phyloP scores from a whole-genome alignment of 1,140 invertebrate species.

The Lycorma delicatula region DNA sequence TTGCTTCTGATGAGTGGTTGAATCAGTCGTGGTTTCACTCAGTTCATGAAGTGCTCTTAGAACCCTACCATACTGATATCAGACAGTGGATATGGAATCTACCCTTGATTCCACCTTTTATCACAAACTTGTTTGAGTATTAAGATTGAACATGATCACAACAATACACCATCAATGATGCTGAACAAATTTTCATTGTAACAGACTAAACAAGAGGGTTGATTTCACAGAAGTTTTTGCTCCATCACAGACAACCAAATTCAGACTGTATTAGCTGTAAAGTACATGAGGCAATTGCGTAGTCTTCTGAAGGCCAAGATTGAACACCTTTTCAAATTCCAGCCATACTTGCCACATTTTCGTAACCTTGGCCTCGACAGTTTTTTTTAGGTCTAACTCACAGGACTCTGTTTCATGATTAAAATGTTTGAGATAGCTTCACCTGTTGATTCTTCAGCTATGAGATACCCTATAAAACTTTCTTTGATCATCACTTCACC shows the following conservation, averaged over 20 bases:
- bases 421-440: conserved; percentile 8
- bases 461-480: conserved; percentile 14
- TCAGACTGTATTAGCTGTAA: too few species aligned
- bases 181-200: too few species aligned
- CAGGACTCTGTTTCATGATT: conserved; percentile 9
- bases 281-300: conserved; percentile 10
- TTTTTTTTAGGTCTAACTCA: conserved; percentile 10
- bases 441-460: conserved; percentile 8
- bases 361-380: conserved; percentile 16
- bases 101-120: neutral
- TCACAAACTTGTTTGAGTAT: too few species aligned
- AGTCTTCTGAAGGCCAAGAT: conserved; percentile 9
- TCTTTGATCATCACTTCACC: conserved; percentile 7
- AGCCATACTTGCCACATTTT: conserved; percentile 15
- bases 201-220: too few species aligned
- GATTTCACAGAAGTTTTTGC: too few species aligned
- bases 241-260: too few species aligned
- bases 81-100: too few species aligned
- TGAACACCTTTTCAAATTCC: conserved; percentile 11
- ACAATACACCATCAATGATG: too few species aligned
- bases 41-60: too few species aligned
- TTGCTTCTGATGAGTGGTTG: too few species aligned
- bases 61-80: too few species aligned
- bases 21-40: too few species aligned
- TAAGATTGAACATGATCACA: conserved; percentile 1